Conservation (phyloP, 37 sponge, comb jelly and placozoan species). For the Crambe crambe region DNA sequence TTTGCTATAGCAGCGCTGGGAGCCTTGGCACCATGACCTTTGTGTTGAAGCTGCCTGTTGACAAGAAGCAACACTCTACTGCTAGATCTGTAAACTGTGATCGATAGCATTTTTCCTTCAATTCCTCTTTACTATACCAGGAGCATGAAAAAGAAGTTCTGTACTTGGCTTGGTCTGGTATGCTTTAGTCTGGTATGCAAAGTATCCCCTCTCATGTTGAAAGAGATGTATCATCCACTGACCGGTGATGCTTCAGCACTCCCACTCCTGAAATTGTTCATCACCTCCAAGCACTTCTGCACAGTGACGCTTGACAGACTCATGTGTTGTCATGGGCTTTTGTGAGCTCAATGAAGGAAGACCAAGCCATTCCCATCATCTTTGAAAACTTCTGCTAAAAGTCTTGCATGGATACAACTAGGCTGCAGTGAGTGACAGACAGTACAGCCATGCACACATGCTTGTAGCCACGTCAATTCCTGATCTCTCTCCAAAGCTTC, state of each 20-base stretch:
- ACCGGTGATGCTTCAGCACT: slow-evolving; percentile 6
- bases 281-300: neutral
- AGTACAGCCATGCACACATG: neutral
- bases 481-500: neutral
- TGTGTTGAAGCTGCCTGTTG: neutral
- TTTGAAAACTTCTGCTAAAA: neutral
- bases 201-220: neutral
- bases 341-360: neutral
- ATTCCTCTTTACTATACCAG: neutral
- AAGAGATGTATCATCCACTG: neutral
- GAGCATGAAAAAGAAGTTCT: neutral
- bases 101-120: neutral
- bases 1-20: neutral
- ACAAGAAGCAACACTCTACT: neutral
- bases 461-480: slow-evolving; percentile 6
- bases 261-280: slow-evolving; percentile 1
- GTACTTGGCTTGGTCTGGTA: neutral
- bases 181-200: neutral
- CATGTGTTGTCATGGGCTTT: neutral
- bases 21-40: neutral
- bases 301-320: neutral
- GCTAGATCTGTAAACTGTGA: neutral
- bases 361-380: neutral
- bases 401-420: neutral
- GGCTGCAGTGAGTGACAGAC: neutral